phyloP scores from a whole-genome alignment of 2,113 vertebrate genomes.

The Syrmaticus mikado region DNA sequence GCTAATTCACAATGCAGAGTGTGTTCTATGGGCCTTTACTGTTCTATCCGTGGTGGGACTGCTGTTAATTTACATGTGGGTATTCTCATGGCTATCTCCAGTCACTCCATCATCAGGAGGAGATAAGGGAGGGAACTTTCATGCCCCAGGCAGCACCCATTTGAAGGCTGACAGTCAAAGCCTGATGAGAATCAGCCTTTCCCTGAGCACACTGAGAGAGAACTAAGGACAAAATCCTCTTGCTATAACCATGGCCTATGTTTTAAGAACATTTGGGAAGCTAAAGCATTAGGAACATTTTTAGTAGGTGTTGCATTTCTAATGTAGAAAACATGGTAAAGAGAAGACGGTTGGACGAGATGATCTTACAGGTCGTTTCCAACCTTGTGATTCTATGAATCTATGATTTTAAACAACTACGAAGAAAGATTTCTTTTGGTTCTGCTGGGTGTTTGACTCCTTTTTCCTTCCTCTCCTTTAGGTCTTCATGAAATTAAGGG shows the following conservation, averaged over 20 bases:
- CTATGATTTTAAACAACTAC: background rate
- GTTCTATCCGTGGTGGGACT: background rate
- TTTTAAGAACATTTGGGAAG: background rate
- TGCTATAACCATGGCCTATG: background rate
- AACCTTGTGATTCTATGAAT: too few relatives aligned
- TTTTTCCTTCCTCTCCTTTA: background rate
- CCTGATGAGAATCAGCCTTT: background rate
- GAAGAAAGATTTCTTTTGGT: background rate
- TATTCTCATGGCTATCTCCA: background rate
- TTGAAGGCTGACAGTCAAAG: background rate
- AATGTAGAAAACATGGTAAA: background rate
- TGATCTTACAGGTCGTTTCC: too few relatives aligned
- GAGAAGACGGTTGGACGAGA: too few relatives aligned
- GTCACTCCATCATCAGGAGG: background rate
- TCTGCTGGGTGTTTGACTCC: background rate
- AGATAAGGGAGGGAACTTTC: background rate
- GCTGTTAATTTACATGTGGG: background rate
- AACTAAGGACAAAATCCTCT: background rate
- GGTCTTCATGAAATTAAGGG: background rate
- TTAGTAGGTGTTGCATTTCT: background rate
- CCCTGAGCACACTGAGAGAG: background rate
- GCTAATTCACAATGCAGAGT: background rate
- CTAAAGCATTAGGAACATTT: background rate
- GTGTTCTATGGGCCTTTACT: background rate
- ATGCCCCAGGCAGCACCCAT: background rate